phyloP scores from a whole-genome alignment of 2,797 vertebrate genomes.

The Borostomias antarcticus region DNA sequence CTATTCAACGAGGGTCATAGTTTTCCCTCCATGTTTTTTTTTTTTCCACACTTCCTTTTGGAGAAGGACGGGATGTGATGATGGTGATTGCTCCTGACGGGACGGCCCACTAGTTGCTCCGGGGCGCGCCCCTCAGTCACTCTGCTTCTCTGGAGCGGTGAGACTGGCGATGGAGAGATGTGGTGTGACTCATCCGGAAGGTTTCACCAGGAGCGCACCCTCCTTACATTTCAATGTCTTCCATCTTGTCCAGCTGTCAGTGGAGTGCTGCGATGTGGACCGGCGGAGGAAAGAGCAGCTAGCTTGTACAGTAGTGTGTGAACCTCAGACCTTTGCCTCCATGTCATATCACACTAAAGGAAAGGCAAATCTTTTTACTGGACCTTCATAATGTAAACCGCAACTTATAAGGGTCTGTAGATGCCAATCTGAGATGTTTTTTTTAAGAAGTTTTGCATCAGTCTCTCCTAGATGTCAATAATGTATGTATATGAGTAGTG shows the following conservation, averaged over 20 bases:
- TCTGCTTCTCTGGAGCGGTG: neutral
- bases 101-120: neutral
- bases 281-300: neutral
- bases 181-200: neutral
- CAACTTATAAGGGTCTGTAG: too few relatives aligned
- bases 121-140: neutral
- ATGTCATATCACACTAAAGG: too few relatives aligned
- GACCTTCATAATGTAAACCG: too few relatives aligned
- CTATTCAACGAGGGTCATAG: neutral
- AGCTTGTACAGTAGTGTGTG: neutral
- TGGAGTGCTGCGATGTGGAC: neutral
- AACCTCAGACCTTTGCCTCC: neutral
- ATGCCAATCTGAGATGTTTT: too few relatives aligned
- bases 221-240: neutral
- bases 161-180: neutral
- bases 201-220: neutral
- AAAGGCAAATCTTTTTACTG: too few relatives aligned
- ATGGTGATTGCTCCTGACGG: slow-evolving; percentile 7
- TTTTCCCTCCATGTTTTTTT: neutral
- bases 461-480: too few relatives aligned
- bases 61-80: neutral
- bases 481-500: too few relatives aligned
- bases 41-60: neutral
- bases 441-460: too few relatives aligned
- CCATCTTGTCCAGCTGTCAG: neutral